Conservation (phyloP, 2,888 invertebrate genomes). For the Crioceris asparagi region DNA sequence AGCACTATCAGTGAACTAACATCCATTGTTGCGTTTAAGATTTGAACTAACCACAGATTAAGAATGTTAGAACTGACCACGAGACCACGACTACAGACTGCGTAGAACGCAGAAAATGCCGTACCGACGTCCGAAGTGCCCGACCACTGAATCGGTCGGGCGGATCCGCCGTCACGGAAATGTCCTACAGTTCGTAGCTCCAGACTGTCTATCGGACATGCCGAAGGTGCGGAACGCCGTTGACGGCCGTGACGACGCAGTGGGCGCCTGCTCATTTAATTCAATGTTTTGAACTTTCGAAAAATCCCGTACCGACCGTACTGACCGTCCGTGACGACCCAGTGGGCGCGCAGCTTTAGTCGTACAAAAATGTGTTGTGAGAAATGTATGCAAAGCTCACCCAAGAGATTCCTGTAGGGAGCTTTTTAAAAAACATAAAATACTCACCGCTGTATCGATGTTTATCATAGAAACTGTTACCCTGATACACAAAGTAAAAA, state of each 20-base stretch:
- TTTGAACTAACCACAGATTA: no score
- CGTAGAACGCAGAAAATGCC: neutral
- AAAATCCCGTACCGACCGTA: neutral
- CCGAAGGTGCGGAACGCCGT: neutral
- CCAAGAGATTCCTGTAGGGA: no score
- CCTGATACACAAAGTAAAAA: no score
- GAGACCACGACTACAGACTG: no score
- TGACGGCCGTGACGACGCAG: neutral
- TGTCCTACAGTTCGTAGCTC: neutral
- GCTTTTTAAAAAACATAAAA: no score
- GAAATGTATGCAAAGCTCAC: no score
- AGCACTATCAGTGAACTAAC: neutral
- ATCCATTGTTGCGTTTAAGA: conserved; percentile 1
- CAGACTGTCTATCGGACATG: neutral
- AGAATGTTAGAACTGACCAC: neutral
- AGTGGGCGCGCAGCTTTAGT: neutral
- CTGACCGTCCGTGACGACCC: neutral
- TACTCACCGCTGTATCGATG: no score
- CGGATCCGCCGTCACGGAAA: neutral
- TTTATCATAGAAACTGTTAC: no score
- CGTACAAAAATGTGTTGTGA: no score
- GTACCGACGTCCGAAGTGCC: neutral
- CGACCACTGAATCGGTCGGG: no score
- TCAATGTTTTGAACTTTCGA: neutral
- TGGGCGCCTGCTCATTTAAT: neutral